Base-by-base conservation (phyloP, 2,113 vertebrate genomes). In the Oreochromis tanganicae region DNA sequence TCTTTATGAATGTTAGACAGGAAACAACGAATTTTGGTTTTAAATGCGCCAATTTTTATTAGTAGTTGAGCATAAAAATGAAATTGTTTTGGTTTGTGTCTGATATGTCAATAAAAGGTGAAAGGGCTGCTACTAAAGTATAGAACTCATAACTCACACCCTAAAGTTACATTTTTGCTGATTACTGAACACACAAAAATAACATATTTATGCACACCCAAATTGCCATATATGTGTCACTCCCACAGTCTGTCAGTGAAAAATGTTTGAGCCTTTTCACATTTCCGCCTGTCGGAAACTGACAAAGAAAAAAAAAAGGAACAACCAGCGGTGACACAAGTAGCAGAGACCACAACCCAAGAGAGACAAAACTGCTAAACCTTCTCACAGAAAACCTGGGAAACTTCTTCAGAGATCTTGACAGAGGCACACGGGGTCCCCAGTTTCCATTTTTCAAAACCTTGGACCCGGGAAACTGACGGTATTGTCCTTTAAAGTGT, bases 221-320 rank as follows among this genome's bases (percentile, higher is more conserved):
- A 66, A 66, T 24, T 79, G 50, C 59, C 38, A 66, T 34, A 81
- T 36, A 81, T 83, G 83, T 46, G 82, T 52, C 87, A 85, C 83
- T 84, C 48, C 84, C 82, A 87, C 71, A 63, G 56, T 38, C 54
- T 88, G 88, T 91, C 88, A 92, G 63, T 88, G 78, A 91, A 90
- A 85, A 57, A 50, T 52, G 4, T 38, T 55, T 68, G 68, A 85
- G 34, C 55, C 32, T 91, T 86, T 87, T 93, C 83, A 91, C 92
- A 94, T 88, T 95, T 95, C 95, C 93, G 95, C 91, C 90, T 88
- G 87, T 82, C 94, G 93, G 95, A 96, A 96, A 92, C 91, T 90
- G 94, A 95, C 93, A 95, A 93, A 92, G 95, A 95, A 91, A 92
- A 95, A 93, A 93, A 95, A 93, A 93, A 95, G 95, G 93, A 96